Base-by-base conservation (phyloP, 2,113 vertebrate species). In the Carlito syrichta region DNA sequence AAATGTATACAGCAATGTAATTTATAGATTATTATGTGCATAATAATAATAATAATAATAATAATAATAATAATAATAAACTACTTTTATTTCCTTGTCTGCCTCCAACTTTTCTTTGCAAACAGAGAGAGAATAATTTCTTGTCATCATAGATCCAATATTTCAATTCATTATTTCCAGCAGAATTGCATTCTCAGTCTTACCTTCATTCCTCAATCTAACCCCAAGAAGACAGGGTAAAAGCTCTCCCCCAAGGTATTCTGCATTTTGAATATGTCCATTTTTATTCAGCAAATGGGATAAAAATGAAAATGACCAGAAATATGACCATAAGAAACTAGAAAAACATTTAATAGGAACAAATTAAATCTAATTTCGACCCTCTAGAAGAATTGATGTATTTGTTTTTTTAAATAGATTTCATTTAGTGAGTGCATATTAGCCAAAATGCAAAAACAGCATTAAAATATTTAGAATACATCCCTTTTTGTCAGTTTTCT, bases 401-500 rank as follows among this genome's bases (percentile, higher is more conserved):
- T 79, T 85, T 69, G 23, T 5, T 68, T 88, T 90, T 48, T 77
- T n/a, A 52, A 11, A 40, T 16, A 63, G 35, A 77, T 82, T 96
- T 85, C 32, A 56, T 74, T 97, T 90, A 62, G 50, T 95, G 56
- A 76, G 77, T 19, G 6, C 1, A 89, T 85, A 60, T 90, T 40
- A 81, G 17, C 62, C 17, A 27, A 69, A 91, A 68, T 85, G 58
- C 54, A 97, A 45, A 85, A 78, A 40, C n/a, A 83, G 17, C 19
- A 8, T 38, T 86, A 20, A 45, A 74, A 69, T 96, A 86, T 87
- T 78, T 86, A 90, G 52, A 50, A 20, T 74, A 9, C 6, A 0
- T 25, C 62, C 58, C 16, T 88, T 95, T 1, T 94, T 84, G 89
- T 87, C n/a, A 58, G 45, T 63, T 97, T 94, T 82, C 48, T 86